phyloP scores from a whole-genome alignment of 1,140 invertebrate species.

The Bombus vancouverensis region DNA sequence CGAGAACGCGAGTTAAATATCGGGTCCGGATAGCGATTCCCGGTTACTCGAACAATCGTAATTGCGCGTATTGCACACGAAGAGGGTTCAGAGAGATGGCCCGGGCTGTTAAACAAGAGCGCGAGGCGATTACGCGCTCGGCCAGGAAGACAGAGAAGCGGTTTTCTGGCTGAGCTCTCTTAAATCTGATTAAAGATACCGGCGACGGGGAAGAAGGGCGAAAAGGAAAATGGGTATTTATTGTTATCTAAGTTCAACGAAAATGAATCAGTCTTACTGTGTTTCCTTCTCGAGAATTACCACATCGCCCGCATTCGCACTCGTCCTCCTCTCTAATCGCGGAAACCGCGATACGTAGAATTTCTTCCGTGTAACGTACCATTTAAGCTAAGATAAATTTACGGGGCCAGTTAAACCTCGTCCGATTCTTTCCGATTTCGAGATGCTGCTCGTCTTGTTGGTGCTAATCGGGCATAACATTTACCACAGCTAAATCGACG shows the following conservation, averaged over 20 bases:
- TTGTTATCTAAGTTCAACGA: conserved; percentile 45
- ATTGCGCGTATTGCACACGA: conserved; percentile 30
- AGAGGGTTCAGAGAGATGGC: conserved; percentile 15
- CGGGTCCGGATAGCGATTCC: conserved; percentile 17
- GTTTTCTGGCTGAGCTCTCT: conserved; percentile 21
- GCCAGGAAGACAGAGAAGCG: neutral
- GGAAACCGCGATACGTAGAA: neutral
- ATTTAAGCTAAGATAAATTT: neutral
- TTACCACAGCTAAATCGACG: neutral
- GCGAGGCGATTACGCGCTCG: neutral
- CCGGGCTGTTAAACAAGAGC: conserved; percentile 9
- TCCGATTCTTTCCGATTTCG: neutral
- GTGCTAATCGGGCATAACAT: neutral
- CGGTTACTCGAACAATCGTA: conserved; percentile 55
- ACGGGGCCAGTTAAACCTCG: neutral
- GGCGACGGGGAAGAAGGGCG: neutral
- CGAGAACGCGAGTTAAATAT: conserved; percentile 45
- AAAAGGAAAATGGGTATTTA: conserved; percentile 52
- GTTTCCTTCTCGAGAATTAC: neutral
- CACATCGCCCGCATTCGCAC: conserved; percentile 2
- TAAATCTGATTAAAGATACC: conserved; percentile 64
- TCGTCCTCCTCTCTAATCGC: neutral
- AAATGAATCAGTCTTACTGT: conserved; percentile 36
- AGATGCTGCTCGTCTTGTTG: neutral
- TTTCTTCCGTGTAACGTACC: neutral